A percentile compares a stretch with the other conserved stretches of the same genome.
Conservation (phyloP, 2,113 vertebrate genomes). For the Psilopsiagon aymara region DNA sequence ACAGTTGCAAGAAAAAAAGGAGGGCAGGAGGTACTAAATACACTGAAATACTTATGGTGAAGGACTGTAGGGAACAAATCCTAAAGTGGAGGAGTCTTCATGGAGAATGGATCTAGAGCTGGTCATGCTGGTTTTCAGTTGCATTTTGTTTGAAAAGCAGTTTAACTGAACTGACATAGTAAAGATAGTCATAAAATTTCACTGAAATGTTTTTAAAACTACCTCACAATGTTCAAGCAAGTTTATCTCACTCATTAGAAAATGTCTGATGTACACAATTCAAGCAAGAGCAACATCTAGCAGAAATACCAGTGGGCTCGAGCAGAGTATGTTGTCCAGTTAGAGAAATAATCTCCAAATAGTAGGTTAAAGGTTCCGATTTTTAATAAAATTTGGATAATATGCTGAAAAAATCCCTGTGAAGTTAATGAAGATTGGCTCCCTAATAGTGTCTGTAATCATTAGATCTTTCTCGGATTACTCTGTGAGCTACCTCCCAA, state of each 20-base stretch:
- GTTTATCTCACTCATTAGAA: not conserved
- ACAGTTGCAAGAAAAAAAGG: not conserved
- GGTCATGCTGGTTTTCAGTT: not conserved
- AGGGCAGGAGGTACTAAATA: fast-evolving
- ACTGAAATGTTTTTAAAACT: not conserved
- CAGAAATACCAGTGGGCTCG: not conserved
- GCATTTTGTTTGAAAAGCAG: not conserved
- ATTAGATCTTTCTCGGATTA: not conserved
- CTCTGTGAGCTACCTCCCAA: not conserved
- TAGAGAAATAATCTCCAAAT: not conserved
- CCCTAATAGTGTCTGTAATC: not conserved
- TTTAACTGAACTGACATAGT: not conserved
- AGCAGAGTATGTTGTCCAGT: not conserved
- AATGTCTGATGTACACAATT: not conserved
- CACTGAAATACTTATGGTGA: not conserved
- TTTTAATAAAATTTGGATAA: not conserved
- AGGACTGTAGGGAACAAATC: not conserved
- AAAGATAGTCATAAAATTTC: not conserved
- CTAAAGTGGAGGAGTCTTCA: not conserved
- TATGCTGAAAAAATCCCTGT: not conserved
- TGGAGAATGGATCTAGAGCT: not conserved
- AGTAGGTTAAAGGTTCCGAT: not conserved
- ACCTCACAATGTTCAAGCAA: not conserved
- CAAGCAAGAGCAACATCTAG: not conserved
- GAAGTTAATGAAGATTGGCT: not conserved